phyloP scores from a whole-genome alignment of 2,797 vertebrate genomes.

The Syngnathus acus region DNA sequence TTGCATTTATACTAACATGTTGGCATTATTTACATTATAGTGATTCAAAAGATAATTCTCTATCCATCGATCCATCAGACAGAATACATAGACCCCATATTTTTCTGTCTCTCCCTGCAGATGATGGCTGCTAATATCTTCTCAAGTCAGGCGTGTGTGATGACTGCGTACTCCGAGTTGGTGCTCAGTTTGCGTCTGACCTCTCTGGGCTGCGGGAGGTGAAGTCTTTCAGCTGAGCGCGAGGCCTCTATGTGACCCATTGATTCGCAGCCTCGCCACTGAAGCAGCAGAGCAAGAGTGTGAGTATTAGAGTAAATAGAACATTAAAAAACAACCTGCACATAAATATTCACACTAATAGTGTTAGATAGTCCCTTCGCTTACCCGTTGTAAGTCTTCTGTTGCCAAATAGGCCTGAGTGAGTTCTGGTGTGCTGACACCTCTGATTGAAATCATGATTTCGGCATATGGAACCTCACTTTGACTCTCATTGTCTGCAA shows the following conservation, averaged over 20 bases:
- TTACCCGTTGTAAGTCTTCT: constrained; percentile 56
- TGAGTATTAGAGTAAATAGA: constrained; percentile 7
- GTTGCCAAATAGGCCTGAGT: constrained; percentile 48
- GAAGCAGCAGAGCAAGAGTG: constrained; percentile 4
- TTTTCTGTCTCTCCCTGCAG: background rate
- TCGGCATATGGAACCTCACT: constrained; percentile 77
- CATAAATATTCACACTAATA: background rate
- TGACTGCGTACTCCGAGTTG: constrained; percentile 74
- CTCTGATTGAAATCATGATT: constrained; percentile 72
- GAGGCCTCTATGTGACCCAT: constrained; percentile 55
- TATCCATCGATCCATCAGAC: background rate
- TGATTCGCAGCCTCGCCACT: constrained; percentile 58
- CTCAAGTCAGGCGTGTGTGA: constrained; percentile 60
- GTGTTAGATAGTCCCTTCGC: background rate
- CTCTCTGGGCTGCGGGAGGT: constrained; percentile 63
- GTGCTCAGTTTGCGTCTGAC: constrained; percentile 74
- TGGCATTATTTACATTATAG: no score
- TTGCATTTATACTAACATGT: no score
- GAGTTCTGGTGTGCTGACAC: constrained; percentile 70
- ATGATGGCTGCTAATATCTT: background rate
- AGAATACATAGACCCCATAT: background rate
- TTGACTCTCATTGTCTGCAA: constrained; percentile 64
- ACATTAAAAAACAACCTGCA: background rate
- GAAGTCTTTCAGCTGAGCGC: constrained; percentile 70
- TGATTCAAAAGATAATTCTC: background rate